phyloP scores from a whole-genome alignment of 1,140 invertebrate genomes.

The Leptopilina clavipes region DNA sequence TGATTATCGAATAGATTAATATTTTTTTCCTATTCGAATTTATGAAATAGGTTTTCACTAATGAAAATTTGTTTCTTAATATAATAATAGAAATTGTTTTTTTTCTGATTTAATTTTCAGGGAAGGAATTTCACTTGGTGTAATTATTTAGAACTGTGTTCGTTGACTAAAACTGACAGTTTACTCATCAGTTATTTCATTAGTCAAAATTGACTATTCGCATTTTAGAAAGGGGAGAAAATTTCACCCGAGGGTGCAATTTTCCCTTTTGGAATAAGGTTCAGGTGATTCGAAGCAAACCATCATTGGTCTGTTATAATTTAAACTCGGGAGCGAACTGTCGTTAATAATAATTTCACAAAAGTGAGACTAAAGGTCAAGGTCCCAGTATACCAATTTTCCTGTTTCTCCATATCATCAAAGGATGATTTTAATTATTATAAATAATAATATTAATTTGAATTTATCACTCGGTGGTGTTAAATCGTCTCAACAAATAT shows the following conservation, averaged over 20 bases:
- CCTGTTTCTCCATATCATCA: too few relatives aligned
- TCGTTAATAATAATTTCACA: constrained; percentile 42
- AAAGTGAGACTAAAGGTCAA: not conserved
- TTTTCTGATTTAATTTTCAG: too few relatives aligned
- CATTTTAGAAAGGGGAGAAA: not conserved
- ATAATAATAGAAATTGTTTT: too few relatives aligned
- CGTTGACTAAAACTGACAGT: not conserved
- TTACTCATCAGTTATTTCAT: not conserved
- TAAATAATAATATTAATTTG: too few relatives aligned
- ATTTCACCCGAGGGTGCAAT: not conserved
- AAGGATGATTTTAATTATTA: too few relatives aligned
- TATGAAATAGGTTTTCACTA: not conserved
- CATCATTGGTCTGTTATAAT: constrained; percentile 45
- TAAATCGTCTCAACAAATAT: too few relatives aligned
- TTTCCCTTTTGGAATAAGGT: not conserved
- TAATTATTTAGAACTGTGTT: too few relatives aligned
- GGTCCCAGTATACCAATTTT: too few relatives aligned
- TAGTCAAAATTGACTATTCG: constrained; percentile 5
- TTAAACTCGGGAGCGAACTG: constrained; percentile 36
- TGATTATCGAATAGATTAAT: constrained; percentile 10
- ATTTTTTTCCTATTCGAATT: not conserved
- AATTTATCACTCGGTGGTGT: too few relatives aligned
- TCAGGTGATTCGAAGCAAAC: not conserved
- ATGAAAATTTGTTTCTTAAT: not conserved
- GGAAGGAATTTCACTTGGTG: too few relatives aligned